Evolutionary conservation across 1,140 invertebrate species (phyloP), one percentile per base, ranked within the genome.

Genomic region (Akabosia matsudoensis): DNA sequence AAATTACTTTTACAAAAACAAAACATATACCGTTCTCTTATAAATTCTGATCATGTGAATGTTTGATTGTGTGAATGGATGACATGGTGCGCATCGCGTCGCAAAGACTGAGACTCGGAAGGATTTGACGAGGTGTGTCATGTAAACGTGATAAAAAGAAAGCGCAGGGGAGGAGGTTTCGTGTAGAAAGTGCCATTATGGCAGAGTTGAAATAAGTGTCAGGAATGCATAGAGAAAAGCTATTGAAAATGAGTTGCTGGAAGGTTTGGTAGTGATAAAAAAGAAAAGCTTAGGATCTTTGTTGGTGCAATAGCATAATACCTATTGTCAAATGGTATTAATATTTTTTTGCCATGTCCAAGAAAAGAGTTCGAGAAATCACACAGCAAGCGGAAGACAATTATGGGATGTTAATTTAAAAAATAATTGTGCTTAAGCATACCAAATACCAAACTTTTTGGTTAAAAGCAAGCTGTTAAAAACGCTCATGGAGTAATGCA

Each of bases 71-170:
- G 61, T 67, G 61, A 67, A 10, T 67, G 61, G 13, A 30, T 67
- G 61, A 67, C 61, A 67, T 67, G 61, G 61, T 67, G 54, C 54
- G 54, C 54, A 56, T 56, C 54, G 54, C 54, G 54, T 10, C n/a
- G n/a, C n/a, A n/a, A 56, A 56, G 54, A 56, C 54, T 56, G 54
- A n/a, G n/a, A 56, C 54, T 56, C 54, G 54, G n/a, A n/a, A 56
- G 54, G 24, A 24, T 56, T 56, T 56, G 3, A 22, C 54, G 54
- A 56, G 54, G 54, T 56, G 54, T 56, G 54, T 56, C 54, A 56
- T 56, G 54, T n/a, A 56, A 56, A 56, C 54, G 54, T 56, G 54
- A 56, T 56, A 56, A 45, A 45, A 45, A 45, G 18, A 18, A 45
- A 45, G 18, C 7, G 7, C 7, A 45, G 18, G 37, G 37, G 37